These are phyloP conservation scores for Eulithis testata DNA, from an alignment of 2,888 invertebrate species.

Conservation along the genomic window DNA sequence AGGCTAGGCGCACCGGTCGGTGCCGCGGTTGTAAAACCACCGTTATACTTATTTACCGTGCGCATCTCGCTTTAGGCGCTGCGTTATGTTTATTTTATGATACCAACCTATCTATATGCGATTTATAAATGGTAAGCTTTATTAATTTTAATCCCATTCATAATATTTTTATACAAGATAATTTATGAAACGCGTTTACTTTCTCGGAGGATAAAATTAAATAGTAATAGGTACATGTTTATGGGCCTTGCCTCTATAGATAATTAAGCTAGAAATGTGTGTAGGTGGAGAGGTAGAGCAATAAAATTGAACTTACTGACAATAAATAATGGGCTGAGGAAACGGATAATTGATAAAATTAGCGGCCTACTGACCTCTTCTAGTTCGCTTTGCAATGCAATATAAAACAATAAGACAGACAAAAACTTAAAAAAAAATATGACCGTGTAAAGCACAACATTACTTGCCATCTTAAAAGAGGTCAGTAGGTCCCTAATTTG, in stretches of 20 bases:
- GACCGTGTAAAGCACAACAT: no score
- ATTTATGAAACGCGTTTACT: slow-evolving; percentile 2
- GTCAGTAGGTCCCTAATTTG: no score
- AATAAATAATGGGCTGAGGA: not conserved
- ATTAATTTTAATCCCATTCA: slow-evolving; percentile 10
- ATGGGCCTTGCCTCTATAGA: no score
- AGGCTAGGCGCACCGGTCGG: slow-evolving; percentile 64
- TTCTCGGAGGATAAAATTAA: not conserved
- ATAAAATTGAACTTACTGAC: not conserved
- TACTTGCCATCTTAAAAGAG: no score
- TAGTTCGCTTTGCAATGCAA: not conserved
- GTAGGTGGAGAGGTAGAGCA: not conserved
- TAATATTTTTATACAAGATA: slow-evolving; percentile 6
- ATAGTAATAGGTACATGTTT: no score
- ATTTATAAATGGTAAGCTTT: slow-evolving; percentile 18
- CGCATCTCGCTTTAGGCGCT: slow-evolving; percentile 77
- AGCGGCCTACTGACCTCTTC: slow-evolving; percentile 3
- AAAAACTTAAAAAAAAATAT: no score
- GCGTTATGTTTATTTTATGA: slow-evolving; percentile 65
- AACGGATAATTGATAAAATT: slow-evolving; percentile 1
- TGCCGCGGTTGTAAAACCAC: slow-evolving; percentile 78
- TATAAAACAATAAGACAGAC: no score
- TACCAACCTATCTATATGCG: slow-evolving; percentile 12
- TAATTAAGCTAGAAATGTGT: not conserved
- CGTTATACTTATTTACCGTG: slow-evolving; percentile 83